Base-by-base conservation (phyloP, 2,888 invertebrate genomes). In the Pterobdella sp. region DNA sequence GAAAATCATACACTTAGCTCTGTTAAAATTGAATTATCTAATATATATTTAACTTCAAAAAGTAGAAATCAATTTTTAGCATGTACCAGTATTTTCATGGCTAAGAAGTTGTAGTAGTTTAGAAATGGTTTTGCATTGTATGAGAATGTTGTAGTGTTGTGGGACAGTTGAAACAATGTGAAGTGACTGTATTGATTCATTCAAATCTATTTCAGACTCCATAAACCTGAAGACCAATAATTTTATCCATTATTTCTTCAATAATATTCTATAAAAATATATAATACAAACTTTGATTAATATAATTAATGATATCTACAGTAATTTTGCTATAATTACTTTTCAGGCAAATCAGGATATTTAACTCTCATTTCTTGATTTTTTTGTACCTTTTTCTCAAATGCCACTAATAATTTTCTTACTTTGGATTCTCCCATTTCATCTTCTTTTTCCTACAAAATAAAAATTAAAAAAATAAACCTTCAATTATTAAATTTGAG, bases 361-460 rank as follows among this genome's bases (percentile, higher is more conserved):
- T 99, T 98, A 22, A 98, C 96, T 77, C 98, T 88, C 91, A 96
- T 92, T 85, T 98, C 97, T 82, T 96, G 91, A 83, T 98, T 98
- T 81, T 89, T 91, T 10, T 94, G 86, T 68, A 92, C 91, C 81
- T 92, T 88, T 83, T 98, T 97, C 81, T 98, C 98, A 86, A 97
- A 94, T 76, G 92, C 88, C 22, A 95, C 86, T 32, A 96, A 89
- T 81, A 96, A 88, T 81, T 91, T 90, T 81, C 95, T 95, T 10
- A 96, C 87, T 18, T 89, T 88, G 35, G 89, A 87, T 78, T 95
- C 95, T 86, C 96, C 94, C 66, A 96, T 84, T 0, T 90, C 87
- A 82, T 93, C 93, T n/a, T 89, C 90, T 89, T 90, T 65, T 3
- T 66, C 36, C 1, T 69, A 26, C 52, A 0, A 22, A 32, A 10